Conservation (phyloP, 2,113 vertebrate genomes). For the Scomber scombrus region DNA sequence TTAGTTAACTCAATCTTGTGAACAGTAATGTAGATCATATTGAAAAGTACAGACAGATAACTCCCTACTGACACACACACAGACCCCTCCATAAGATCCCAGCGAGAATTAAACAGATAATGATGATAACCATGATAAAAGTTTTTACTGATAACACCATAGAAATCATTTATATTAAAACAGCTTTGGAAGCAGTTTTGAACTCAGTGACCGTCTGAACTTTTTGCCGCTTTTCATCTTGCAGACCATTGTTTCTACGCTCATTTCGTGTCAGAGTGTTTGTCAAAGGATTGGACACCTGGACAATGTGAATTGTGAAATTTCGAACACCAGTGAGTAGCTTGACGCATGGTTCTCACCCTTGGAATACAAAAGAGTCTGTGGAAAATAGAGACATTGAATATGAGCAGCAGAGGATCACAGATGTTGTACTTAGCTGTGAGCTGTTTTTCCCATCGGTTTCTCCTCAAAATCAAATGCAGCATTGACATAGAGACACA, state of each 20-base stretch:
- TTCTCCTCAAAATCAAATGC: neutral
- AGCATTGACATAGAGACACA: neutral
- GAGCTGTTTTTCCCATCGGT: constrained; percentile 4
- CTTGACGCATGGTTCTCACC: neutral
- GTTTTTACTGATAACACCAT: neutral
- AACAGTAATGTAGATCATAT: too few species aligned
- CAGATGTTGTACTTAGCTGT: constrained; percentile 9
- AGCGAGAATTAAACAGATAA: too few species aligned
- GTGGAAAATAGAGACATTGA: neutral
- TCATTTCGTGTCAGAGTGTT: too few species aligned
- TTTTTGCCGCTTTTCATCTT: too few species aligned
- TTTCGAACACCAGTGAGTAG: neutral
- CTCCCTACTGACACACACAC: too few species aligned
- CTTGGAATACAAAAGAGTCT: neutral
- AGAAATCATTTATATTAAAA: neutral
- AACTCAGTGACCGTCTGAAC: too few species aligned
- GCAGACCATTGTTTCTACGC: too few species aligned
- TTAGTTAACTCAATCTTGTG: neutral
- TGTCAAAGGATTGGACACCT: neutral
- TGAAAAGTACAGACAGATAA: too few species aligned
- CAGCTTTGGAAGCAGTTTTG: neutral
- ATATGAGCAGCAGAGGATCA: neutral
- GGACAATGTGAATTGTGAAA: neutral
- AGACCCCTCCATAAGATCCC: neutral
- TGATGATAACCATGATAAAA: too few species aligned